phyloP scores from a whole-genome alignment of 2,888 invertebrate genomes.

The Aproaerema taeniolella region DNA sequence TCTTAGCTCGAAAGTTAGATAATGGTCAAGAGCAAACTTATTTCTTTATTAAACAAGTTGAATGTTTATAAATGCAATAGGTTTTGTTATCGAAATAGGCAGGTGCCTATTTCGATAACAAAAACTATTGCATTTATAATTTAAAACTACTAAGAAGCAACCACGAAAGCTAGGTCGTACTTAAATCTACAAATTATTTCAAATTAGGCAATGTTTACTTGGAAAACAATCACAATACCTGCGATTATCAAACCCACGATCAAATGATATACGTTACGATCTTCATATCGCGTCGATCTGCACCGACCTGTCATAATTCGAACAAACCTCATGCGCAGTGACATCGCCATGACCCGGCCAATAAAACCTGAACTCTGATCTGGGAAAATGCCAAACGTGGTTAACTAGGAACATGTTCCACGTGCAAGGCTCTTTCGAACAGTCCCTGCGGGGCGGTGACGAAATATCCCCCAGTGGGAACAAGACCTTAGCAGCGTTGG shows the following conservation, averaged over 20 bases:
- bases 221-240: conserved; percentile 21
- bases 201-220: no score
- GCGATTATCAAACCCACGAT: conserved; percentile 40
- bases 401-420: conserved; percentile 65
- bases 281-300: conserved; percentile 50
- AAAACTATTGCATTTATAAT: no score
- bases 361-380: conserved; percentile 46
- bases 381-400: conserved; percentile 51
- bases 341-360: conserved; percentile 50
- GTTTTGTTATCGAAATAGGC: no score
- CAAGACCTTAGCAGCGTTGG: conserved; percentile 70
- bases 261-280: conserved; percentile 32
- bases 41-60: no score
- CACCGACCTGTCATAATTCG: conserved; percentile 42
- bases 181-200: no score
- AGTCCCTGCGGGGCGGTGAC: conserved; percentile 75
- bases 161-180: no score
- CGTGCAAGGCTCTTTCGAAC: conserved; percentile 76
- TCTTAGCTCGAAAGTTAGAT: no score
- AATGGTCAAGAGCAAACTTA: no score
- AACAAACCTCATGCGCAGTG: conserved; percentile 54
- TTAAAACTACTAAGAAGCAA: no score
- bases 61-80: no score
- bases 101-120: no score
- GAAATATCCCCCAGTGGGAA: conserved; percentile 64